Evolutionary conservation across 2,888 invertebrate genomes (phyloP).

Genomic region (Nebria salina): DNA sequence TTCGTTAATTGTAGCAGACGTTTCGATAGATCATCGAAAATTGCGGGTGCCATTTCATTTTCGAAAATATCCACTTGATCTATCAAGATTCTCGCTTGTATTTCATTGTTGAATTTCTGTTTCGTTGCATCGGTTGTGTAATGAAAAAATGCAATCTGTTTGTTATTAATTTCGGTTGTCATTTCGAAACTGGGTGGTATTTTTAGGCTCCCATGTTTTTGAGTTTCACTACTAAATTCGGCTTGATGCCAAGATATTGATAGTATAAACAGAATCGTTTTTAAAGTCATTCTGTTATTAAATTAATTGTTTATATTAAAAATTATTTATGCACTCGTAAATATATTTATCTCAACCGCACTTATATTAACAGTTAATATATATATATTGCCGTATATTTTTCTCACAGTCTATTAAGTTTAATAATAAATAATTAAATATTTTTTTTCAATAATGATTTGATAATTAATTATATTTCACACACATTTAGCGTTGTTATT

Average conservation of each 20-base stretch:
- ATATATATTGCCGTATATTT: too few relatives aligned
- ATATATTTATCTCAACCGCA: too few relatives aligned
- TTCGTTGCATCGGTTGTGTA: neutral
- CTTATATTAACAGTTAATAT: too few relatives aligned
- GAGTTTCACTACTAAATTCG: neutral
- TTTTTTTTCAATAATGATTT: too few relatives aligned
- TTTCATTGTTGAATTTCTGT: neutral
- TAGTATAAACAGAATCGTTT: slow-evolving; percentile 18
- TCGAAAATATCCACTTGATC: slow-evolving; percentile 4
- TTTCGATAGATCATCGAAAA: slow-evolving; percentile 9
- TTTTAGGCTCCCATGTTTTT: neutral
- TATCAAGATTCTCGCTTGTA: neutral
- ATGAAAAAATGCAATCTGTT: slow-evolving; percentile 10
- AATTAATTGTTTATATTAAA: neutral
- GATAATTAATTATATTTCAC: too few relatives aligned
- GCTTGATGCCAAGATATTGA: slow-evolving; percentile 5
- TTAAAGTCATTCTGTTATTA: slow-evolving; percentile 5
- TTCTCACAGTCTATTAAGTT: too few relatives aligned
- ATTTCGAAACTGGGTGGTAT: slow-evolving; percentile 1
- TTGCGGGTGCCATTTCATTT: slow-evolving; percentile 33
- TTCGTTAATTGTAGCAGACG: slow-evolving; percentile 21
- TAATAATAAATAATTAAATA: too few relatives aligned
- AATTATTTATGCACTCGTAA: too few relatives aligned
- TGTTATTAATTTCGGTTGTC: neutral
- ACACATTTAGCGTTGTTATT: neutral